Base-by-base conservation (phyloP, 2,113 vertebrate species). In the Alligator mississippiensis region DNA sequence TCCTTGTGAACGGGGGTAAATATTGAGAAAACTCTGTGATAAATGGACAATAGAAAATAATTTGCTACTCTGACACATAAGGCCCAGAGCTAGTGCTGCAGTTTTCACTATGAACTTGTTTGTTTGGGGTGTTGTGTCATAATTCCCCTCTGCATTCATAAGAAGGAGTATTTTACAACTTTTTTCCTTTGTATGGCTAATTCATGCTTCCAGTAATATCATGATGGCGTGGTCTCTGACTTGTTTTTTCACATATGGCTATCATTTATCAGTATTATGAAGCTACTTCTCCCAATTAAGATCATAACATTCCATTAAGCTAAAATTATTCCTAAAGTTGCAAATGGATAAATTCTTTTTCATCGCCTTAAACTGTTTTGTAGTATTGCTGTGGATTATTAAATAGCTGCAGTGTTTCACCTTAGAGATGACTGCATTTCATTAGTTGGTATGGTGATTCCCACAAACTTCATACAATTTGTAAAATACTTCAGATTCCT, bases 371-470 rank as follows among this genome's bases (percentile, higher is more conserved):
- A 30, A 19, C 60, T 14, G 25, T 62, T 74, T 55, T 34, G 21
- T 58, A 25, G 7, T 70, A 22, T 34, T 62, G 66, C 68, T 2
- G 2, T 16, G 66, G 9, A 18, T 57, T 28, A 22, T 9, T 38
- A 24, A 75, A 54, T 66, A 90, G 77, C 66, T 47, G 16, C 18
- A 63, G 6, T 11, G 2, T 38, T 3, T 38, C 75, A 80, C 19
- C 25, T 54, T 59, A 64, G 5, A 0, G 0, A 9, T 60, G 54
- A 38, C 38, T 38, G 38, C 38, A 38, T 38, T 38, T 38, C 38
- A 38, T 21, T 27, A 5, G 10, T 28, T 0, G 0, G 13, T 17
- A 11, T 10, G 27, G 15, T 0, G 1, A 18, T 28, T 38, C 24
- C 68, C 70, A 14, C 12, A 24, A 14, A 13, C 57, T 24, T 4